These are phyloP conservation scores for Synergus itoensis DNA, from an alignment of 2,888 invertebrate genomes.

Conservation along the genomic window DNA sequence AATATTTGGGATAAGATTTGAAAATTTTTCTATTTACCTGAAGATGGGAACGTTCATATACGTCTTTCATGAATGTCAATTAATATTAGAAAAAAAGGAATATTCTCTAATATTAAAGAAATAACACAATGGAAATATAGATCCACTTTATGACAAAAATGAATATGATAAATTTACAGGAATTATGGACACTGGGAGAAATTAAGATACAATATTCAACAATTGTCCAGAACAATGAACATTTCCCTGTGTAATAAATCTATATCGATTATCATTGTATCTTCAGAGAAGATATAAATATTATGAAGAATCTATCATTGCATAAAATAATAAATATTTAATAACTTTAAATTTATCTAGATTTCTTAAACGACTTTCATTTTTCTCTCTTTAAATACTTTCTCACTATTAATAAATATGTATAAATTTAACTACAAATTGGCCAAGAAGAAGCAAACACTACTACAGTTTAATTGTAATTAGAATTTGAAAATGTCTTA, in stretches of 20 bases:
- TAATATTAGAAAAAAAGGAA: not conserved
- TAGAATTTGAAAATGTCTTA: no score
- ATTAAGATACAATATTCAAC: not conserved
- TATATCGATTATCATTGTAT: not conserved
- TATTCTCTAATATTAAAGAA: not conserved
- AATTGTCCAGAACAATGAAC: not conserved
- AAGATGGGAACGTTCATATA: not conserved
- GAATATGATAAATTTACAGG: not conserved
- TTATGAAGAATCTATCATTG: not conserved
- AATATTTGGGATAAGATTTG: no score
- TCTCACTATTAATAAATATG: not conserved
- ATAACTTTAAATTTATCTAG: not conserved
- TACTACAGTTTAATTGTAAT: not conserved
- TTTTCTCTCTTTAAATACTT: not conserved
- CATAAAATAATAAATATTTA: not conserved
- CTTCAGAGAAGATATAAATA: not conserved
- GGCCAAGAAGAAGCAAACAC: not conserved
- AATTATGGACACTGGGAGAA: not conserved
- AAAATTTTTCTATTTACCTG: no score
- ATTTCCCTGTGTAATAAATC: not conserved
- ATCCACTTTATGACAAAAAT: not conserved
- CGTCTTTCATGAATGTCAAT: not conserved
- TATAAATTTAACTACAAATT: not conserved
- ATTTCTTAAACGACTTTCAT: not conserved
- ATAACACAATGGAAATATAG: not conserved